These are phyloP conservation scores for Siniperca chuatsi DNA, from an alignment of 2,113 vertebrate species.

Conservation along the genomic window DNA sequence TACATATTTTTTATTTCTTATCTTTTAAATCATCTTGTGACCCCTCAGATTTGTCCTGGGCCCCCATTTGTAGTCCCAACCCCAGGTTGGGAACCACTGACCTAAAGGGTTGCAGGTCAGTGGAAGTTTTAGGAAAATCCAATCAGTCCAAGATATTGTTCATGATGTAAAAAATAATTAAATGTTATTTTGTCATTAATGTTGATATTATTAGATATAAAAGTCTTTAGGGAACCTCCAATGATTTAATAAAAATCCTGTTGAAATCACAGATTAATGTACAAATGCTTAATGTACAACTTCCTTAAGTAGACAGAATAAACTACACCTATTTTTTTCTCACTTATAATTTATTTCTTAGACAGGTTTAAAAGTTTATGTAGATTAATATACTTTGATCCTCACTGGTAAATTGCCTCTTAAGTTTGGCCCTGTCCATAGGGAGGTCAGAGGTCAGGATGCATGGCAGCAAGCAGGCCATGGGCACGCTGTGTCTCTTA, in stretches of 20 bases:
- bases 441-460: background rate
- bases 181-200: too few relatives aligned
- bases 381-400: background rate
- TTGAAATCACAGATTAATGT: too few relatives aligned
- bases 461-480: background rate
- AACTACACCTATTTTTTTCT: background rate
- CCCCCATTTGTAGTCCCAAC: background rate
- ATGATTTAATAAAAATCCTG: background rate
- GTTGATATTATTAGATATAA: too few relatives aligned
- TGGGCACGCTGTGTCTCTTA: slow-evolving; percentile 64
- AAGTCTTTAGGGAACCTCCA: background rate
- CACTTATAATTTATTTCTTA: background rate
- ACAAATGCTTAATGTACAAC: too few relatives aligned
- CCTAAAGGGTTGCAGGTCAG: background rate
- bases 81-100: background rate
- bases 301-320: too few relatives aligned
- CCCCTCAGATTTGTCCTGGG: too few relatives aligned
- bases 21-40: too few relatives aligned
- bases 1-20: too few relatives aligned
- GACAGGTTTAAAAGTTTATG: background rate
- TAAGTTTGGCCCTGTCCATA: background rate
- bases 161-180: too few relatives aligned
- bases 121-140: background rate
- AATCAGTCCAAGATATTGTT: too few relatives aligned
- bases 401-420: background rate